Evolutionary conservation across 2,113 vertebrate species (phyloP), one percentile per base, ranked within the genome.

Genomic region (Seriola quinqueradiata): DNA sequence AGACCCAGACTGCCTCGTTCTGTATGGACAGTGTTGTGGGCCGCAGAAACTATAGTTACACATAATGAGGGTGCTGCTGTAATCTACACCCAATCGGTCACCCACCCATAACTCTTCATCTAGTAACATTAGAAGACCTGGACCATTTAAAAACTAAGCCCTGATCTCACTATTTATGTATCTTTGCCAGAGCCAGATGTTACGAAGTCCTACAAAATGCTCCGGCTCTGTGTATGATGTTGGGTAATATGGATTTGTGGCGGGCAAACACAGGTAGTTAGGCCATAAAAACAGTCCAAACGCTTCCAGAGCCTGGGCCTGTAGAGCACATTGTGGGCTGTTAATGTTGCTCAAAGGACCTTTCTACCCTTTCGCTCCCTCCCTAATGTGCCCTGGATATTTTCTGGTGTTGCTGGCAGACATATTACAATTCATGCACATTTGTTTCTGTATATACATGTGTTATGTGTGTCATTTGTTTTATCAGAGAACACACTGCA

Each of bases 101-200:
- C 70, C 83, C 48, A 5, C 70, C 65, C 78, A 68, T 86, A 82
- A 89, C 79, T 81, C 66, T 88, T 87, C 72, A 81, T 85, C 68
- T 80, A 63, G 85, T 64, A 90, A 90, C 83, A 83, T 79, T 87
- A 90, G 84, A 78, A 75, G 73, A 90, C 76, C 70, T 69, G 60
- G 72, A 59, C 67, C 67, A 83, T 81, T 89, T 82, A 85, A 90
- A 89, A 81, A 79, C 69, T 48, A 36, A 82, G 46, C 50, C 60
- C 72, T 75, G 82, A 79, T 89, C 79, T 83, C 80, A 82, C 82
- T 79, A 75, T 92, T 92, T 91, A 89, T 91, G 82, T 77, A 82
- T 84, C 74, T 89, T 87, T 87, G 83, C 77, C 80, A 44, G 65
- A 77, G 89, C 89, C 92, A 92, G 82, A 93, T 92, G 85, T 84